A percentile compares a stretch with the other conserved stretches of the same genome.
phyloP scores from a whole-genome alignment of 2,888 invertebrate genomes.

The Phrixothrix hirtus region DNA sequence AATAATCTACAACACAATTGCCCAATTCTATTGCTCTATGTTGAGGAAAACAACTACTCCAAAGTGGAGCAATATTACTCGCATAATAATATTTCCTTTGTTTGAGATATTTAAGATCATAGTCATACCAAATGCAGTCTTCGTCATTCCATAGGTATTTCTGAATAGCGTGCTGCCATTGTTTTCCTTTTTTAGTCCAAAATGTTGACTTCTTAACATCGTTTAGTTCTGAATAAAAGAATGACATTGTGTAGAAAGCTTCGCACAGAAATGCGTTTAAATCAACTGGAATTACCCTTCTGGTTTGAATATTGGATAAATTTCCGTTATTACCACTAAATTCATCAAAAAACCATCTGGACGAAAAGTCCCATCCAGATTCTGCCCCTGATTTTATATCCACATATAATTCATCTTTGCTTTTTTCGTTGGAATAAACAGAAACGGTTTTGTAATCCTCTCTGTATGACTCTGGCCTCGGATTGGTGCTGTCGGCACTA shows the following conservation, averaged over 20 bases:
- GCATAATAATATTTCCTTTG: constrained; percentile 57
- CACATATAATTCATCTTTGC: constrained; percentile 60
- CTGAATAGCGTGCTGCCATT: constrained; percentile 66
- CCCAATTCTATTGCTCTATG: constrained; percentile 50
- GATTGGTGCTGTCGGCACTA: constrained; percentile 64
- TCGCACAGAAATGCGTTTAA: constrained; percentile 76
- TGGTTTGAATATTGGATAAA: constrained; percentile 67
- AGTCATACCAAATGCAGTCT: constrained; percentile 81
- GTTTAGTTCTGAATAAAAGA: constrained; percentile 62
- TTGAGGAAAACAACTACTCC: constrained; percentile 58
- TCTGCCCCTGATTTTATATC: constrained; percentile 80
- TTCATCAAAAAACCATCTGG: constrained; percentile 72
- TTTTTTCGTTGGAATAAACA: constrained; percentile 53
- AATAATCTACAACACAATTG: constrained; percentile 60
- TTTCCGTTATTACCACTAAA: constrained; percentile 62
- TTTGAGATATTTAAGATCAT: constrained; percentile 62
- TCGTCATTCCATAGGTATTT: constrained; percentile 75
- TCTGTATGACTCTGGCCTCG: constrained; percentile 73
- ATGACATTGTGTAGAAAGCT: constrained; percentile 66
- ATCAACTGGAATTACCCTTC: constrained; percentile 77
- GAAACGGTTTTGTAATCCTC: constrained; percentile 64
- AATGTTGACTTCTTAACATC: constrained; percentile 57
- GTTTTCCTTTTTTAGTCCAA: constrained; percentile 60
- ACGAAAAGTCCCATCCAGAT: constrained; percentile 87
- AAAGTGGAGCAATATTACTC: constrained; percentile 71